phyloP scores from a whole-genome alignment of 2,113 vertebrate species.

The Shinisaurus crocodilurus region DNA sequence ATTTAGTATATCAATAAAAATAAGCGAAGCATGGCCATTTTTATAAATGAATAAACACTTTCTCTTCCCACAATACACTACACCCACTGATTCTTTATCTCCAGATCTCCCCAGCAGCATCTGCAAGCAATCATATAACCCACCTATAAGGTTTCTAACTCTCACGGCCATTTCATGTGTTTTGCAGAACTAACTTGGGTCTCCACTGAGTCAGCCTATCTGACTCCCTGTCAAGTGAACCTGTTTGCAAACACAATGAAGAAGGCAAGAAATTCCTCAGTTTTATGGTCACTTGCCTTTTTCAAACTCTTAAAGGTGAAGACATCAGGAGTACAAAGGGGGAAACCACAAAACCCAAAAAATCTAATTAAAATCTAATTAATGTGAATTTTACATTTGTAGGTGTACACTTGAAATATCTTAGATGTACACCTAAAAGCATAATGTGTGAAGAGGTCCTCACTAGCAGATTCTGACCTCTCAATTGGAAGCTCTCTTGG shows the following conservation, averaged over 20 bases:
- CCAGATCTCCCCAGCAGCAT: conserved; percentile 8
- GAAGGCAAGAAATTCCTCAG: conserved; percentile 47
- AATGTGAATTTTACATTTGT: not conserved
- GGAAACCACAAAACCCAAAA: conserved; percentile 56
- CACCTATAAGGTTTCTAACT: not conserved
- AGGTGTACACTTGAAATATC: not conserved
- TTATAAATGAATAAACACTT: conserved; percentile 6
- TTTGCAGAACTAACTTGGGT: not conserved
- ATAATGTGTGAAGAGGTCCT: not conserved
- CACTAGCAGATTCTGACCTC: not conserved
- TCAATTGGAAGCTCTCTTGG: not conserved
- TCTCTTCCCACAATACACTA: conserved; percentile 25
- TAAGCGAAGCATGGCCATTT: conserved; percentile 39
- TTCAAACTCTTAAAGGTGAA: conserved; percentile 48
- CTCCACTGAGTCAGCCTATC: not conserved
- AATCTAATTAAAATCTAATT: too few relatives aligned
- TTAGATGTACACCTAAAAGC: not conserved
- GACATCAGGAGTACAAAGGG: conserved; percentile 47
- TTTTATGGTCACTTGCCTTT: conserved; percentile 46
- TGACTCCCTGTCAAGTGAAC: not conserved
- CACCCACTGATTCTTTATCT: not conserved
- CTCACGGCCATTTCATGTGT: not conserved
- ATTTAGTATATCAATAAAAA: conserved; percentile 38
- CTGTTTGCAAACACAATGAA: conserved; percentile 39
- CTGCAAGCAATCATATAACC: not conserved